Evolutionary conservation across 2,797 vertebrate genomes (phyloP).

Genomic region (Sebastes itinus): DNA sequence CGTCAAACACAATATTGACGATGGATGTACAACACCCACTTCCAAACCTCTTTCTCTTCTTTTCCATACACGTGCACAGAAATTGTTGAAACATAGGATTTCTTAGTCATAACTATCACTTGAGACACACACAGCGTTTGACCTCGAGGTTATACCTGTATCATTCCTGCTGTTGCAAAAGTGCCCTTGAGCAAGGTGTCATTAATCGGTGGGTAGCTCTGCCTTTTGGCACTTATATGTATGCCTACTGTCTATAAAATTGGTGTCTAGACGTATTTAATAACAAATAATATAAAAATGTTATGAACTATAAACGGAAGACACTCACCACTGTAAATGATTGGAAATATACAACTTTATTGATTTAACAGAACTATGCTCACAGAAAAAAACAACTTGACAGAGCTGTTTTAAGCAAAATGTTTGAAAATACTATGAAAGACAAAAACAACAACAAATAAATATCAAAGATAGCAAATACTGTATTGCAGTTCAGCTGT

Average conservation of each 20-base stretch:
- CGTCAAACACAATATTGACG: slow-evolving; percentile 57
- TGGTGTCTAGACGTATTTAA: not conserved
- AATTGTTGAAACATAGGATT: not conserved
- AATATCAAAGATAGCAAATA: not conserved
- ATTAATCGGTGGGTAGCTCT: not conserved
- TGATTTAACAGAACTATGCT: slow-evolving; percentile 10
- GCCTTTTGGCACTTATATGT: not conserved
- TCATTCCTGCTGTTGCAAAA: not conserved
- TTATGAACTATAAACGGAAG: not conserved
- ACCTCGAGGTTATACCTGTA: not conserved
- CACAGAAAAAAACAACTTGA: not conserved
- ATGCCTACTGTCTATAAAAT: not conserved
- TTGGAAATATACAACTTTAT: slow-evolving; percentile 30
- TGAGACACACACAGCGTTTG: not conserved
- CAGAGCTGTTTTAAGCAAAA: not conserved
- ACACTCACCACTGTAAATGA: not conserved
- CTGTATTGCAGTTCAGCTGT: too few relatives aligned
- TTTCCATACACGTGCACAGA: not conserved
- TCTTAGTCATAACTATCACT: not conserved
- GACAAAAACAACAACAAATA: not conserved
- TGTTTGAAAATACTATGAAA: not conserved
- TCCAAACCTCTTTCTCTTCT: slow-evolving; percentile 17
- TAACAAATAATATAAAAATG: not conserved
- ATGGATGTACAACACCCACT: slow-evolving; percentile 62
- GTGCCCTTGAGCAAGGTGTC: not conserved